Percentiles rank a stretch among this genome's conserved stretches.
Conservation (phyloP, 2,797 vertebrate species). For the Pitangus sulphuratus region DNA sequence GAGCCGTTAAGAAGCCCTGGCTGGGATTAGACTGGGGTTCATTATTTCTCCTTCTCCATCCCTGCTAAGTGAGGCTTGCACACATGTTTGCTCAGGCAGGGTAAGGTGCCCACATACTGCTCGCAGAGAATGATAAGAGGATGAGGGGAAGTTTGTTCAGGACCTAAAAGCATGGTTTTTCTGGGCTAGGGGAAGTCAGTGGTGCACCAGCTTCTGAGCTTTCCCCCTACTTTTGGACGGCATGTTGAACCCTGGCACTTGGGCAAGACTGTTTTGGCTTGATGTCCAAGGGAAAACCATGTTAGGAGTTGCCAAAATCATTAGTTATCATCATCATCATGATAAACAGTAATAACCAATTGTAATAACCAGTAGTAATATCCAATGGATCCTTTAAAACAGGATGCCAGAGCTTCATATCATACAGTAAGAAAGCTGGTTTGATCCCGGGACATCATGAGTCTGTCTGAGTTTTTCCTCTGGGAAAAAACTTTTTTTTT, state of each 20-base stretch:
- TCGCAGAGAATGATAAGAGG: neutral
- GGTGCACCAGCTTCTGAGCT: neutral
- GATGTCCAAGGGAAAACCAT: neutral
- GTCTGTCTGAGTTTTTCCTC: neutral
- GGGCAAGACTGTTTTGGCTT: neutral
- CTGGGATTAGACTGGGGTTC: neutral
- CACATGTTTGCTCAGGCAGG: neutral
- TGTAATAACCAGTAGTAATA: neutral
- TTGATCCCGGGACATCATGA: neutral
- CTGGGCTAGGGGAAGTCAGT: neutral
- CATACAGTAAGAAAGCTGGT: neutral
- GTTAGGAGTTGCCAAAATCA: neutral
- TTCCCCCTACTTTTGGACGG: neutral
- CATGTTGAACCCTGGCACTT: fast-evolving
- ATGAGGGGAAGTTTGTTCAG: neutral
- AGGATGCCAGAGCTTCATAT: neutral
- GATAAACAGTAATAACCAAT: neutral
- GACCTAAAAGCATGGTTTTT: neutral
- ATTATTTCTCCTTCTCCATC: neutral
- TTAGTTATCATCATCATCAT: neutral
- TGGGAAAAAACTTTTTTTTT: neutral
- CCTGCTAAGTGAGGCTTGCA: neutral
- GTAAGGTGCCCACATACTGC: neutral
- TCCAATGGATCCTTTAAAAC: neutral
- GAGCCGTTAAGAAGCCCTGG: neutral